Conservation (phyloP, 2,113 vertebrate species). For the Falco punctatus region DNA sequence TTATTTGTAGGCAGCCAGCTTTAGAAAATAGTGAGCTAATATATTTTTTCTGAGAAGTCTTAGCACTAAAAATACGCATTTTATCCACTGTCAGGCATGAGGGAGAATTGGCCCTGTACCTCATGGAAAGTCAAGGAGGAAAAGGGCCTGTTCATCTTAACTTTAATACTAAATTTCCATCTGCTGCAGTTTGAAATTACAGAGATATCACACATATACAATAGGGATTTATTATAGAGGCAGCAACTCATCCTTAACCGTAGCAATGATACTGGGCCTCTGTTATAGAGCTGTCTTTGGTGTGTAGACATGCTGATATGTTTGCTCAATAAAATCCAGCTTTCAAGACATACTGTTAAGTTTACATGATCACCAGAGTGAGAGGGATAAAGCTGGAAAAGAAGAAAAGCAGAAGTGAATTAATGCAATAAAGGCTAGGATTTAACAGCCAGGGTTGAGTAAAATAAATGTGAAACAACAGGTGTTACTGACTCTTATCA, state of each 20-base stretch:
- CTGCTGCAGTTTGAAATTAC: constrained; percentile 32
- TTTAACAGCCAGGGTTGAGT: constrained; percentile 61
- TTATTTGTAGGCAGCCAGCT: neutral
- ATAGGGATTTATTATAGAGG: constrained; percentile 52
- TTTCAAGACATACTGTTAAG: constrained; percentile 60
- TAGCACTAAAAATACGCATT: neutral
- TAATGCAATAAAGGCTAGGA: constrained; percentile 62
- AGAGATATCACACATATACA: neutral
- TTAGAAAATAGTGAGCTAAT: neutral
- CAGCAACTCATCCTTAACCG: constrained; percentile 59
- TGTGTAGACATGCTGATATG: constrained; percentile 65
- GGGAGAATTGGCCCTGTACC: neutral
- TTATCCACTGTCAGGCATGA: neutral
- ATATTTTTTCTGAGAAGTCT: neutral
- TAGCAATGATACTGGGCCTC: neutral
- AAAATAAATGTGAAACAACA: constrained; percentile 72
- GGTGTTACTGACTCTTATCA: constrained; percentile 68
- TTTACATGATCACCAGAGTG: constrained; percentile 63
- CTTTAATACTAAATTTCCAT: constrained; percentile 45
- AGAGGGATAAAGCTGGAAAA: constrained; percentile 63
- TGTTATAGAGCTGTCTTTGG: constrained; percentile 58
- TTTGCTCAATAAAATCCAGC: constrained; percentile 67
- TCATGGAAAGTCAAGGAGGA: neutral
- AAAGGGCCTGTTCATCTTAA: neutral
- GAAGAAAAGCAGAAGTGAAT: constrained; percentile 67